These are phyloP conservation scores for Acropternis orthonyx DNA, from an alignment of 2,797 vertebrate genomes.

Conservation along the genomic window DNA sequence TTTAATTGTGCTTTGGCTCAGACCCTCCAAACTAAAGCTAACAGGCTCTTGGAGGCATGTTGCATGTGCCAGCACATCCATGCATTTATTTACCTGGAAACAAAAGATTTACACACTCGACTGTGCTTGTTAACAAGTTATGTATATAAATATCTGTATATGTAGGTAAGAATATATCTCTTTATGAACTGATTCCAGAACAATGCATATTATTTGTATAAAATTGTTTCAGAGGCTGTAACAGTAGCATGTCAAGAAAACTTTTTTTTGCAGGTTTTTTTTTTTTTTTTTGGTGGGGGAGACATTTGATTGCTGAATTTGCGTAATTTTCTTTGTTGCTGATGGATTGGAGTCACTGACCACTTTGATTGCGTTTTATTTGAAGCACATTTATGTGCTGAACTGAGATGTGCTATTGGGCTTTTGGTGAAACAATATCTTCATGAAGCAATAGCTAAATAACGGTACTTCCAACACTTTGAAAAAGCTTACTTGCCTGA, in stretches of 20 bases:
- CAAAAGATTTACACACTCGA: background rate
- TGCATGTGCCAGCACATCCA: rapidly evolving
- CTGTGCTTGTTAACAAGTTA: background rate
- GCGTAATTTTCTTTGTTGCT: background rate
- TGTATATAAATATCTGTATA: background rate
- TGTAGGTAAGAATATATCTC: rapidly evolving
- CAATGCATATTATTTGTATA: background rate
- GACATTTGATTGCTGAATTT: background rate
- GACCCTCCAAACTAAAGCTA: background rate
- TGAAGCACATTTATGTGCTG: background rate
- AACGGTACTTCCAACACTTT: background rate
- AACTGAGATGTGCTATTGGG: background rate
- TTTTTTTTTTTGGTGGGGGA: background rate
- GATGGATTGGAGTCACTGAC: background rate
- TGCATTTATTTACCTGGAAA: background rate
- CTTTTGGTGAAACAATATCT: background rate
- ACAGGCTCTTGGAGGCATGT: rapidly evolving
- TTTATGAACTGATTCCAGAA: background rate
- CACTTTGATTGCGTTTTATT: background rate
- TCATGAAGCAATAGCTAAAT: background rate
- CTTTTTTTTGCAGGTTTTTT: background rate
- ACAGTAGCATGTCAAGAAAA: background rate
- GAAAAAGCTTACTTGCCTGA: background rate
- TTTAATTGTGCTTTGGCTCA: background rate
- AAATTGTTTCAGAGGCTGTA: background rate